Conservation (phyloP, 2,888 invertebrate species). For the Eilema griseolum region DNA sequence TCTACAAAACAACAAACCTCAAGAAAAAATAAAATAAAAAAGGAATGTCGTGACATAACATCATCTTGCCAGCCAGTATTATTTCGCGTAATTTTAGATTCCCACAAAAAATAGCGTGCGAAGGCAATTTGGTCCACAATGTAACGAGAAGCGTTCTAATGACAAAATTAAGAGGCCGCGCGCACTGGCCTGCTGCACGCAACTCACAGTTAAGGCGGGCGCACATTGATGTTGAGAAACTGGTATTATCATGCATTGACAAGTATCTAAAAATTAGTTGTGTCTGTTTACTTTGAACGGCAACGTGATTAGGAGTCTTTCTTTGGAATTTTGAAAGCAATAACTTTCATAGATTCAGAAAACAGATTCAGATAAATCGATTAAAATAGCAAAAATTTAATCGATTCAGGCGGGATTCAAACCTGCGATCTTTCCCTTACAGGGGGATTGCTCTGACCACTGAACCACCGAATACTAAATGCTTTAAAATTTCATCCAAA, state of each 20-base stretch:
- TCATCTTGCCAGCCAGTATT: slow-evolving; percentile 7
- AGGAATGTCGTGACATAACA: background rate
- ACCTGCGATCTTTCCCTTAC: too few relatives aligned
- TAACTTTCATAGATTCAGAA: too few relatives aligned
- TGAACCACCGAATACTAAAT: too few relatives aligned
- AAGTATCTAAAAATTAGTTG: background rate
- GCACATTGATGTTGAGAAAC: slow-evolving; percentile 25
- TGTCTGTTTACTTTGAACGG: background rate
- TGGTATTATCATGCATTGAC: background rate
- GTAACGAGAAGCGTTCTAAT: slow-evolving; percentile 60
- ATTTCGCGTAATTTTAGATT: slow-evolving; percentile 36
- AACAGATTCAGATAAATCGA: too few relatives aligned
- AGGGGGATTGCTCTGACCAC: too few relatives aligned
- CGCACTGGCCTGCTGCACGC: slow-evolving; percentile 36
- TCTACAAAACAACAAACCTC: background rate
- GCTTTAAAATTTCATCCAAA: too few relatives aligned
- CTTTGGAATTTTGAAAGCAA: background rate
- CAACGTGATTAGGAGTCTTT: background rate
- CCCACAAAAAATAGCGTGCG: slow-evolving; percentile 45
- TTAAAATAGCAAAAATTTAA: too few relatives aligned
- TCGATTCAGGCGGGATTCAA: too few relatives aligned
- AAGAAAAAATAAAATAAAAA: slow-evolving; percentile 12
- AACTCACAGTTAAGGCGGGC: slow-evolving; percentile 51
- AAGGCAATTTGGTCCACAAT: slow-evolving; percentile 65
- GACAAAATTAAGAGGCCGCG: slow-evolving; percentile 71